Conservation (phyloP, 2,113 vertebrate species). For the Bucco capensis region DNA sequence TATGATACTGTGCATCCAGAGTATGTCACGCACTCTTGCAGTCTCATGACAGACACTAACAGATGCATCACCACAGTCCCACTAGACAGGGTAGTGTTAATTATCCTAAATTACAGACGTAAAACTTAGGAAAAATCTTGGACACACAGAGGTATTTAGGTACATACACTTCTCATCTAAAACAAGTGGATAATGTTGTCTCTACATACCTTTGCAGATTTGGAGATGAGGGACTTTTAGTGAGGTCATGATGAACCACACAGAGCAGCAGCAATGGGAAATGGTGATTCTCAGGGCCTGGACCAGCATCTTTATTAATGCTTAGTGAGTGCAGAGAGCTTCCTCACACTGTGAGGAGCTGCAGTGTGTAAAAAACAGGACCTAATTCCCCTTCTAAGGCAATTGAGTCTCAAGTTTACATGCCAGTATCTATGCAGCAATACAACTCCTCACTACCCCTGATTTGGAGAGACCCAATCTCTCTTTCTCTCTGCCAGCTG, state of each 20-base stretch:
- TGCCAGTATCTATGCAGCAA: neutral
- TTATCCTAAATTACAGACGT: neutral
- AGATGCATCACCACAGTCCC: neutral
- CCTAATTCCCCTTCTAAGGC: neutral
- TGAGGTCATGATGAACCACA: neutral
- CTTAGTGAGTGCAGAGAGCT: neutral
- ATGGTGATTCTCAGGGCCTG: neutral
- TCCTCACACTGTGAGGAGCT: neutral
- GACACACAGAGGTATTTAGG: neutral
- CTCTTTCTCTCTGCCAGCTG: neutral
- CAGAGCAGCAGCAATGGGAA: neutral
- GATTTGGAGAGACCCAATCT: neutral
- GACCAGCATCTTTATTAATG: neutral
- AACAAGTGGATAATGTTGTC: neutral
- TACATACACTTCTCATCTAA: neutral
- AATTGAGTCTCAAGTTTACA: neutral
- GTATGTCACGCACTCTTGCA: neutral
- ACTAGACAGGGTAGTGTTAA: neutral
- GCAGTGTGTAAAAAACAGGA: neutral
- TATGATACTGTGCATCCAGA: neutral
- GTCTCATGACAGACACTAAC: neutral
- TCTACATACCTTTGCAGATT: conserved; percentile 9
- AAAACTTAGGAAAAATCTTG: neutral
- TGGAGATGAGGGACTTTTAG: neutral
- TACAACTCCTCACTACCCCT: neutral